Evolutionary conservation across 2,888 invertebrate genomes (phyloP), one percentile per base, ranked within the genome.

Genomic region (Lasius fuliginosus): DNA sequence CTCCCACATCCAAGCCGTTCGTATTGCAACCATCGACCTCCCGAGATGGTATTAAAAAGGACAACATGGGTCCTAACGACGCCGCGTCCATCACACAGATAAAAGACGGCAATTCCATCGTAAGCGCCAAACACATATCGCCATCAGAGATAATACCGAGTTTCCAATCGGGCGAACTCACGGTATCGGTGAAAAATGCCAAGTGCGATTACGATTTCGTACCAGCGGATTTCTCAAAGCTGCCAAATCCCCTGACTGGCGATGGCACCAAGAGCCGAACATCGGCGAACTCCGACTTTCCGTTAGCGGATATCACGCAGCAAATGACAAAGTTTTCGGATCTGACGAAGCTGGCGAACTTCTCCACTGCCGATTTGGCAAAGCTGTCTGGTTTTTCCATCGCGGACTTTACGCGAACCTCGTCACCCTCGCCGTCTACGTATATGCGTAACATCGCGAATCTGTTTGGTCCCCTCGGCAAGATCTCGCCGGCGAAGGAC

Each of bases 361-460:
- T 95, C 69, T 93, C 94, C 0, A 92, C 94, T 0, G 90, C 93
- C 1, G 95, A 95, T 79, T 85, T 95, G 33, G 94, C 94, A 0
- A 95, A 95, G 82, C 87, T 95, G 0, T 94, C 95, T 0, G 92
- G 94, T 18, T 94, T 95, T 79, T 93, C 95, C 0, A 88, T 95
- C 0, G 93, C 93, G 33, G 95, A 95, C 62, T 94, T 94, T 64
- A 93, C 94, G 1, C 94, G 94, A 83, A 93, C 92, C 0, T 90
- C 93, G 0, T 89, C 90, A 3, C 92, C 92, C 12, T 93, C 94
- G 0, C 92, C 94, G 0, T 92, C 93, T 5, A 90, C 94, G 0
- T 95, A 95, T 56, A 93, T 94, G 64, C 92, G 94, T 74, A 94
- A 94, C 53, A 94, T 95, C 8, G 94, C 95, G 0, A 95, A 94